Evolutionary conservation across 2,888 invertebrate genomes (phyloP), one percentile per base, ranked within the genome.

Genomic region (Dione juno): DNA sequence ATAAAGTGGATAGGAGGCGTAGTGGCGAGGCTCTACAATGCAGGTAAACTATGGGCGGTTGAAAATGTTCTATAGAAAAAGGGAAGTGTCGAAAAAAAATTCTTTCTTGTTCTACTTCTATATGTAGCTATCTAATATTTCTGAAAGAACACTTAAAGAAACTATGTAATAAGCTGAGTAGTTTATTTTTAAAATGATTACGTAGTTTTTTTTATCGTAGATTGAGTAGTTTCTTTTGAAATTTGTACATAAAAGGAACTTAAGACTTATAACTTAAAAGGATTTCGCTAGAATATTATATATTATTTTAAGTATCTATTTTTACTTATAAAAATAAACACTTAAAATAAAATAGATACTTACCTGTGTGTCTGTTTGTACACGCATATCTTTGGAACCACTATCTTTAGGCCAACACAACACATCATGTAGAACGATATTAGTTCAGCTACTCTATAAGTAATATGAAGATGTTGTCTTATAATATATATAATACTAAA

Each of bases 1-100:
- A 35, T 69, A 35, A 66, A 72, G 28, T 54, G 48, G 50, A 48
- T 48, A 61, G 57, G 11, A 68, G 68, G 71, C 64, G 50, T 52
- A 70, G 37, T 37, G 57, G 41, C 40, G 40, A 63, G 70, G 14
- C 61, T 41, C 63, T 35, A 64, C 63, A 67, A 65, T 53, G 57
- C 52, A 35, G 28, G 52, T 67, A 50, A 67, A 58, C 43, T 71
- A 63, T 52, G 54, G 54, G 48, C 54, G 21, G 28, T 21, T 35
- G 43, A 52, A 71, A 67, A 59, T 45, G 52, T 65, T 40, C 48
- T 19, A 57, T 53, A 67, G 50, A 40, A 64, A 50, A 14, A 41
- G 54, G 16, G 40, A 28, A 50, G 41, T 48, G 67, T 54, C n/a
- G 37, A 35, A 61, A 54, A 57, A 37, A 45, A 28, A 59, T 43